Percentiles rank a stretch among this genome's conserved stretches.
These are phyloP conservation scores for Caenorhabditis drosophilae DNA, from an alignment of 2,888 invertebrate genomes.

Conservation along the genomic window DNA sequence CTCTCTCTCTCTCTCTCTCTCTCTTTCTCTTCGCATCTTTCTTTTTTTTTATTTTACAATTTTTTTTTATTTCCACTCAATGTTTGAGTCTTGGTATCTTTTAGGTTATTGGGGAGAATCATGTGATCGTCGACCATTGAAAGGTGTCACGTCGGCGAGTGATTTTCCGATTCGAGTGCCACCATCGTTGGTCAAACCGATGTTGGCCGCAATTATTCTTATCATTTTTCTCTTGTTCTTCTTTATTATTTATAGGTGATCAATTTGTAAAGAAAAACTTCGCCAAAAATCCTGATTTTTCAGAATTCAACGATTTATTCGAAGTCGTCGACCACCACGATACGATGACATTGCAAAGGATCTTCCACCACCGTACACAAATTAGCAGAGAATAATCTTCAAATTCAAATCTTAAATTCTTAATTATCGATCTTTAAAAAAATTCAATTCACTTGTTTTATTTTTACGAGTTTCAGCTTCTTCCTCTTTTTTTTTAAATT, in stretches of 20 bases:
- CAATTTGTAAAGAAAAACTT: background rate
- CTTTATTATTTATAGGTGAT: conserved; percentile 17
- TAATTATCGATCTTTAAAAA: too few relatives aligned
- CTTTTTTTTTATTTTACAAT: too few relatives aligned
- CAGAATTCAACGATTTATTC: conserved; percentile 29
- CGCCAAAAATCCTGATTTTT: background rate
- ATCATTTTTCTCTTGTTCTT: conserved; percentile 13
- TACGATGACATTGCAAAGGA: conserved; percentile 40
- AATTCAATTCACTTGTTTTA: too few relatives aligned
- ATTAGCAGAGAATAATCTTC: conserved; percentile 3
- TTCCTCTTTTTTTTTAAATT: conserved; percentile 21
- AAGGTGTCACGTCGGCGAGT: conserved; percentile 20
- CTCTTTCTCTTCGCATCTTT: too few relatives aligned
- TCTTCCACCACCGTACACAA: conserved; percentile 37
- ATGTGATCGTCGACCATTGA: conserved; percentile 35
- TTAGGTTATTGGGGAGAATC: conserved; percentile 42
- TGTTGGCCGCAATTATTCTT: conserved; percentile 16
- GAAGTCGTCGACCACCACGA: conserved; percentile 26
- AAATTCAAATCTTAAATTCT: too few relatives aligned
- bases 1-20: too few relatives aligned
- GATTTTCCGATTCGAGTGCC: conserved; percentile 34
- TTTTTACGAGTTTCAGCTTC: background rate
- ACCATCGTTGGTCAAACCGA: conserved; percentile 29
- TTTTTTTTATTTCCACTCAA: too few relatives aligned
- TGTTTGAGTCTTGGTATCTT: too few relatives aligned